Base-by-base conservation (phyloP, 64 coral and sea anemone species). In the Cladopsammia gracilis region DNA sequence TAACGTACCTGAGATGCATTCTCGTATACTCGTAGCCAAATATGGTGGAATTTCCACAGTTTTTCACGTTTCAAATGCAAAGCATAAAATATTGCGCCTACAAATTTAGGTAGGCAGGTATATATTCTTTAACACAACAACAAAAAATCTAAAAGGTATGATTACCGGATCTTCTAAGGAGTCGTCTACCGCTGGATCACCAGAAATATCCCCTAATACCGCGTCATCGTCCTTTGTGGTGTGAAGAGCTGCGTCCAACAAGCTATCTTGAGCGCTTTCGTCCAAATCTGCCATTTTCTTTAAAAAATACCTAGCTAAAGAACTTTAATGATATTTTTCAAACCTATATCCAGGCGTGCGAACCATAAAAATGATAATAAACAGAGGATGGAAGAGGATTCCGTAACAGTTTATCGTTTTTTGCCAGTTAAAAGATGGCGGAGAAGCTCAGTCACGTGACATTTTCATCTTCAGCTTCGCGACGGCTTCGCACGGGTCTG, bases 111-210 rank as follows among this genome's bases (percentile, higher is more conserved):
- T 34, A 34, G 34, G 34, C 34, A 34, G 34, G 34, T 34, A 34
- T 34, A 34, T 34, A 34, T 34, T 34, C 34, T 34, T 34, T 34
- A 34, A 34, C 2, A 34, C 34, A 2, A 34, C 34, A 34, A 7
- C 59, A 47, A 25, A 78, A 18, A 48, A 77, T 49, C 1, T 79
- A 59, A 60, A 8, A 73, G 7, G 47, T 3, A 61, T 13, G 50
- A 76, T 94, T 90, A 98, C 96, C 93, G 96, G 96, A 70, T 98
- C 96, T 69, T 98, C 96, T 20, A 95, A 81, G 7, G 90, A 85
- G 47, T 98, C 96, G 79, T 98, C 96, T 46, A 90, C 91, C 9
- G 66, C 77, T 44, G 93, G 79, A 78, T 98, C 96, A 24, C 48
- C 85, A 11, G 89, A 61, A 77, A 93, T 93, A 77, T 97, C 96